Base-by-base conservation (phyloP, 2,888 invertebrate genomes). In the Caenorhabditis panamensis region DNA sequence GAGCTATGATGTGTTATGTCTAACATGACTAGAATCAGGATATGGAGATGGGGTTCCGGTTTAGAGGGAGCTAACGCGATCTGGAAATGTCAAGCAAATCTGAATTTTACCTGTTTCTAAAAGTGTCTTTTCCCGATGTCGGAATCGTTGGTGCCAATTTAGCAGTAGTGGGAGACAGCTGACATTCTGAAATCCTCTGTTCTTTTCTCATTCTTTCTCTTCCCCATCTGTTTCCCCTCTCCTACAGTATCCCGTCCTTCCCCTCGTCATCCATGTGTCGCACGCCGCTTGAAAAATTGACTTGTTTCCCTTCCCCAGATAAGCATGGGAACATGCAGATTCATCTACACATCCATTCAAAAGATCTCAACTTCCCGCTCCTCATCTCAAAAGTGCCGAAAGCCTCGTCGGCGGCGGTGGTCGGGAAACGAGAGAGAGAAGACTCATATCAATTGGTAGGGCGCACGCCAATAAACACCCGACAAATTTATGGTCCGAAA, bases 401-500 rank as follows among this genome's bases (percentile, higher is more conserved):
- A 36, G 64, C 53, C 31, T 24, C 20, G 56, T 28, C 41, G 41
- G 13, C n/a, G 59, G n/a, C 3, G n/a, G n/a, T n/a, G n/a, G n/a
- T n/a, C 9, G 53, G 36, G 26, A 11, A 11, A 26, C 6, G 37
- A 49, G 64, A 44, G 44, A 59, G 56, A 59, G 56, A 44, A 31
- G 53, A 73, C 56, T 64, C 63, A 72, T 63, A 63, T 66, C 63
- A 73, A 59, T 66, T 63, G 64, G 64, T 51, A 72, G 62, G 18
- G 13, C 41, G 53, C 58, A 36, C 63, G 58, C 61, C 75, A 66
- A 76, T 76, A 76, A 76, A 76, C 76, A 67, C 67, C 69, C 77
- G 76, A 61, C 66, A 61, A 76, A 76, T 76, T 76, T 76, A 76
- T 76, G 76, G 76, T 76, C 76, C 76, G 76, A 66, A 76, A 76